Evolutionary conservation across 2,888 invertebrate species (phyloP).

Genomic region (Dugesia japonica): DNA sequence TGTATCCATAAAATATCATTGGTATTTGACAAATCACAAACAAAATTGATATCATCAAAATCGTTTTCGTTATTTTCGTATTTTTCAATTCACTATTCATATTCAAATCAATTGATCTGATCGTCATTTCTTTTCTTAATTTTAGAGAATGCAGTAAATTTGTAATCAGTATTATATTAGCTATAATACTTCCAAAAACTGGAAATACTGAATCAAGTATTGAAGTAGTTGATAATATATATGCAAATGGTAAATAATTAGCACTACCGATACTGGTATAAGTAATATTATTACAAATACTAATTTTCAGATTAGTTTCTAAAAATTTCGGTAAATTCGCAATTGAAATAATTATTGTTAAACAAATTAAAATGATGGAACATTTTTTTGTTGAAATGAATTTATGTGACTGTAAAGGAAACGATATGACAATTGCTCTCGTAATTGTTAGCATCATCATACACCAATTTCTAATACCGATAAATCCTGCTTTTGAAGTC

Average conservation of each 20-base stretch:
- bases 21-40: background rate
- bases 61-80: background rate
- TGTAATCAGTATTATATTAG: background rate
- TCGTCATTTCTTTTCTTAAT: conserved; percentile 4
- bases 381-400: background rate
- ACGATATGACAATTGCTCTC: background rate
- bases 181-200: background rate
- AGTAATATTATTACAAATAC: background rate
- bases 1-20: background rate
- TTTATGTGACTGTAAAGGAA: background rate
- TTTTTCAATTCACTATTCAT: background rate
- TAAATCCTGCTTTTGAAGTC: background rate
- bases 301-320: background rate
- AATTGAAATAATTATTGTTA: background rate
- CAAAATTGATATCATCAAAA: background rate
- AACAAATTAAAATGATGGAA: background rate
- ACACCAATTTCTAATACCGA: background rate
- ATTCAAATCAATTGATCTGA: background rate
- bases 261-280: conserved; percentile 1
- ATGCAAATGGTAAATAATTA: background rate
- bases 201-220: background rate
- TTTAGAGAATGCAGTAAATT: background rate
- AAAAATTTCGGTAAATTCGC: background rate
- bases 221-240: background rate
- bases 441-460: background rate